Evolutionary conservation across 2,888 invertebrate species (phyloP).

Genomic region (Hecatera dysodea): DNA sequence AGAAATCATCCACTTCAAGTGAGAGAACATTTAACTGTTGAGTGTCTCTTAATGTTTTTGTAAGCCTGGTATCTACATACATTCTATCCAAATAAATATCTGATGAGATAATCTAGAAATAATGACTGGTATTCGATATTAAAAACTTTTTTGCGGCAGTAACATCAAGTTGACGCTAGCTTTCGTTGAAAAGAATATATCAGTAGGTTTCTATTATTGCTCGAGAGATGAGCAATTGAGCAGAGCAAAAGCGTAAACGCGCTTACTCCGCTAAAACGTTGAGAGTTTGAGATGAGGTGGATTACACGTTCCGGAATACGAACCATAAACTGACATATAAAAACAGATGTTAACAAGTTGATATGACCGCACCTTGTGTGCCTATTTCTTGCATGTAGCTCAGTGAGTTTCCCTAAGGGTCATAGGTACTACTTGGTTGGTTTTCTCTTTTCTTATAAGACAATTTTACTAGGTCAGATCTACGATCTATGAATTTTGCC

Average conservation of each 20-base stretch:
- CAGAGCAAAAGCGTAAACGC: no score
- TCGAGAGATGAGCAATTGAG: no score
- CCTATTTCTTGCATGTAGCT: conserved; percentile 23
- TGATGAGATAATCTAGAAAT: conserved; percentile 13
- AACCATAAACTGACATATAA: no score
- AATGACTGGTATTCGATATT: conserved; percentile 5
- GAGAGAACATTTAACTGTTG: background rate
- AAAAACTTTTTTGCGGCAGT: conserved; percentile 2
- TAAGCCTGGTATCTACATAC: background rate
- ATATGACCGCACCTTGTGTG: conserved; percentile 17
- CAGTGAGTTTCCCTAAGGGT: conserved; percentile 22
- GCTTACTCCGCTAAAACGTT: no score
- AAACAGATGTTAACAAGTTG: conserved; percentile 31
- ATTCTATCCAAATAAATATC: background rate
- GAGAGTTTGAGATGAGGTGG: no score
- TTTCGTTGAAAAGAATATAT: conserved; percentile 12
- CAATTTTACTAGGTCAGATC: conserved; percentile 49
- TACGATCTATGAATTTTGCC: conserved; percentile 47
- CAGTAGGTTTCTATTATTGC: background rate
- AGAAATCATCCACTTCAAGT: conserved; percentile 16
- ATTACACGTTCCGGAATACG: no score
- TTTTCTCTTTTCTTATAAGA: conserved; percentile 30
- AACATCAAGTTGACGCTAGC: conserved; percentile 3
- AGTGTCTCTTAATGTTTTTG: conserved; percentile 10
- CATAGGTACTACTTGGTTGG: conserved; percentile 5